Evolutionary conservation across 2,888 invertebrate genomes (phyloP), one percentile per base, ranked within the genome.

Genomic region (Acanthosoma haemorrhoidale): DNA sequence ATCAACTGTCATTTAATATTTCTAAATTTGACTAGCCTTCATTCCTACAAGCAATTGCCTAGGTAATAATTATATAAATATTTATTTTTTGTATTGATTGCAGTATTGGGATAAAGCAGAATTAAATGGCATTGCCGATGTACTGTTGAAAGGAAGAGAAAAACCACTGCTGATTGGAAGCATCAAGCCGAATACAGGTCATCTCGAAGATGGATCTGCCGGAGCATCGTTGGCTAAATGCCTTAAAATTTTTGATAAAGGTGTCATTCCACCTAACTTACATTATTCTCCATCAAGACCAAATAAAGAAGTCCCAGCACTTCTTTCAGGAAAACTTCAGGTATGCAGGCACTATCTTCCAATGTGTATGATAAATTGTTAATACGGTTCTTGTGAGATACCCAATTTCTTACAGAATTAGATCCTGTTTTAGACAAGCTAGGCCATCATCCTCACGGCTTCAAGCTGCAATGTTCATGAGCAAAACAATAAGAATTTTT

Each of bases 181-280:
- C 1, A 83, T 84, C 60, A 86, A 86, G 75, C 83, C 84, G 39
- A 86, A 85, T 77, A 83, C 85, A 81, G 86, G 86, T 2, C 86
- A 86, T 75, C 80, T 84, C 4, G 85, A 86, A 75, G 84, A 84
- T 13, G 76, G 77, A 36, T 75, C 78, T 6, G 76, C 82, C 36
- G 75, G 83, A 21, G 81, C 82, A 57, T 78, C 81, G 6, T 75
- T 84, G 38, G 80, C 81, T n/a, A 84, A 84, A 77, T 80, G 74
- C 3, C 41, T 75, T 16, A 63, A 76, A 15, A 74, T 75, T 4
- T 70, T 75, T 72, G 73, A 77, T 64, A 69, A 68, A 16, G 76
- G 76, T 18, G 21, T 70, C 9, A 75, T 77, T 38, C 77, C 77
- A 13, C 75, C 77, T 15, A 77, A 76, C 71, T 34, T 77, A 4